A percentile compares a stretch with the other conserved stretches of the same genome.
These are phyloP conservation scores for Salticus scenicus DNA, from an alignment of 2,888 invertebrate species.

Conservation along the genomic window DNA sequence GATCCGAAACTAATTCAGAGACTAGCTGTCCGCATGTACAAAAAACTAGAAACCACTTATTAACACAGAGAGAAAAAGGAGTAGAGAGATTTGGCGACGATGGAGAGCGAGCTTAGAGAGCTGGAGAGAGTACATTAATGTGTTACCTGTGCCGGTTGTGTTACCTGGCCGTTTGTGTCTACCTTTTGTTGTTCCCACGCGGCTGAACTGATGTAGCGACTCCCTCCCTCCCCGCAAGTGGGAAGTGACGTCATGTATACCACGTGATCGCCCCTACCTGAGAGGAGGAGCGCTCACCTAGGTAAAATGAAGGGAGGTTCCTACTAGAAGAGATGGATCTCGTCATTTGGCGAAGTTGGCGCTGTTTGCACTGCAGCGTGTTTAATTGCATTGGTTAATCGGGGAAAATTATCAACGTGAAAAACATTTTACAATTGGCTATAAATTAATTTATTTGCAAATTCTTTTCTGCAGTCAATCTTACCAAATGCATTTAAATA, in stretches of 20 bases:
- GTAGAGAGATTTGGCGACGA: slow-evolving; percentile 1
- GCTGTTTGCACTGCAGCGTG: too few relatives aligned
- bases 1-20: not conserved
- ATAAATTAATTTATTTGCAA: too few relatives aligned
- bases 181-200: slow-evolving; percentile 69
- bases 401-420: too few relatives aligned
- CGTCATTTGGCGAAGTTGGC: slow-evolving; percentile 11
- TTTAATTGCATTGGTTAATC: too few relatives aligned
- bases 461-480: too few relatives aligned
- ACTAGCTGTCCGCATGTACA: not conserved
- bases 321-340: not conserved
- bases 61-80: not conserved
- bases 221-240: slow-evolving; percentile 30
- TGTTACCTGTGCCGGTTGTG: slow-evolving; percentile 47
- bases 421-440: too few relatives aligned
- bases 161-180: slow-evolving; percentile 61
- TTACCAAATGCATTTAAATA: too few relatives aligned
- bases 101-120: slow-evolving; percentile 10
- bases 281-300: slow-evolving; percentile 23
- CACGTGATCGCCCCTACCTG: slow-evolving; percentile 53
- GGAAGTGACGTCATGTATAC: slow-evolving; percentile 60
- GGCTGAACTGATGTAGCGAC: slow-evolving; percentile 32
- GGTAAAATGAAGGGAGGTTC: slow-evolving; percentile 17
- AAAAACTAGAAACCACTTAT: not conserved
- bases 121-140: slow-evolving; percentile 20